Base-by-base conservation (phyloP, 2,797 vertebrate species). In the Yasuhikotakia modesta region DNA sequence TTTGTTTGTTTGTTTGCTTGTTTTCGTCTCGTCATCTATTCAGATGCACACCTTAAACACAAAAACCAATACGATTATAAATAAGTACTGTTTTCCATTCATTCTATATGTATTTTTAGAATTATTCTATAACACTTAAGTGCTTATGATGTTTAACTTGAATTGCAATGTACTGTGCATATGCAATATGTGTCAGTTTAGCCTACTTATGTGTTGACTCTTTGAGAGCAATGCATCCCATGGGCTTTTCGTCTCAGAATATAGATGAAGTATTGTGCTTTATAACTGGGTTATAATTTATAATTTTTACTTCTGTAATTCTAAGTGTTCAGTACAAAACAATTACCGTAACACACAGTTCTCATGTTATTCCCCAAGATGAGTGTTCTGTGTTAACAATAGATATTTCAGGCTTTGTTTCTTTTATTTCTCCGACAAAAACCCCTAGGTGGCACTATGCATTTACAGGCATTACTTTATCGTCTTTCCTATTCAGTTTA, bases 391-490 rank as follows among this genome's bases (percentile, higher is more conserved):
- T 35, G 22, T 50, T 67, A 83, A 63, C 53, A 60, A 72, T 22
- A 57, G 67, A 50, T 70, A 6, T 52, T 43, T 64, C 32, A 46
- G 30, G 55, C 45, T 8, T 52, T 2, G 0, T 39, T 77, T 19
- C n/a, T 60, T 64, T 32, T 70, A 60, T 65, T 55, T 13, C 46
- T 60, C 48, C 3, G 66, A 83, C 79, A 81, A 46, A 80, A 81
- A 74, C 88, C 90, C 68, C 87, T 87, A 92, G 92, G 90, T 92
- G 92, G 90, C 91, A 87, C 87, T 83, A 86, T 86, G 81, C 84
- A 81, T 89, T 87, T 78, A 61, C 71, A 84, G 78, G 45, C 68
- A 12, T n/a, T 16, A 52, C 70, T 73, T 72, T 77, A 79, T 83
- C 79, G 74, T 84, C 82, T 79, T 73, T 45, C 30, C 57, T 53